phyloP scores from a whole-genome alignment of 2,113 vertebrate species.

The Larimichthys polyactis region DNA sequence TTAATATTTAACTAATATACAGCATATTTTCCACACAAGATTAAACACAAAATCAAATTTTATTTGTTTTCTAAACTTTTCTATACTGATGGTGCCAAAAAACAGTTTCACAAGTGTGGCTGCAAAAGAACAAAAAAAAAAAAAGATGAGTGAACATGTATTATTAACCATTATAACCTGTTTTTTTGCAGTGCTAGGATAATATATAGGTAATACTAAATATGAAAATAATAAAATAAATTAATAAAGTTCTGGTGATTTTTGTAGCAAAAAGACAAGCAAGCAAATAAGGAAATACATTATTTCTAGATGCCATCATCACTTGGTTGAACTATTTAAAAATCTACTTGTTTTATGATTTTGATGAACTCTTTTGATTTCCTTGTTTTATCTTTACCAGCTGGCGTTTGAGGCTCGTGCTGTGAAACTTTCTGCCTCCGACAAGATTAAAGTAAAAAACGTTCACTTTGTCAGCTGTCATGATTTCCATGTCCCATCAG shows the following conservation, averaged over 20 bases:
- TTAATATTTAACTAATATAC: too few relatives aligned
- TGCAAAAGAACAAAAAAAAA: neutral
- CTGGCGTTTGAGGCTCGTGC: conserved; percentile 84
- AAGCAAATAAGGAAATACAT: neutral
- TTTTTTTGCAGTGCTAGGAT: neutral
- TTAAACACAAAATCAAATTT: neutral
- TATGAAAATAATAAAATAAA: neutral
- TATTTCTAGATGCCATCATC: neutral
- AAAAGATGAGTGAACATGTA: neutral
- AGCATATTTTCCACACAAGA: neutral
- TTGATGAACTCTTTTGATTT: neutral
- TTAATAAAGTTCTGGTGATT: neutral
- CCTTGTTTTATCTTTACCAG: conserved; percentile 66
- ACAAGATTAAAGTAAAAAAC: conserved; percentile 76
- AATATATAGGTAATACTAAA: neutral
- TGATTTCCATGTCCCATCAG: conserved; percentile 42
- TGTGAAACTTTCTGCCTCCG: conserved; percentile 48
- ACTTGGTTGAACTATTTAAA: neutral
- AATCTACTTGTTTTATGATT: too few relatives aligned
- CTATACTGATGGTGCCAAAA: neutral
- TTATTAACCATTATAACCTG: too few relatives aligned
- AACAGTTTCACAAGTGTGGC: neutral
- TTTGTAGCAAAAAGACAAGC: neutral
- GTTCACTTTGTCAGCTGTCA: conserved; percentile 84
- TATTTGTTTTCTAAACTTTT: too few relatives aligned